A percentile compares a stretch with the other conserved stretches of the same genome.
Evolutionary conservation across 92 coral and sea anemone species (phyloP).

Genomic region (Hydrozoanthus gracilis): DNA sequence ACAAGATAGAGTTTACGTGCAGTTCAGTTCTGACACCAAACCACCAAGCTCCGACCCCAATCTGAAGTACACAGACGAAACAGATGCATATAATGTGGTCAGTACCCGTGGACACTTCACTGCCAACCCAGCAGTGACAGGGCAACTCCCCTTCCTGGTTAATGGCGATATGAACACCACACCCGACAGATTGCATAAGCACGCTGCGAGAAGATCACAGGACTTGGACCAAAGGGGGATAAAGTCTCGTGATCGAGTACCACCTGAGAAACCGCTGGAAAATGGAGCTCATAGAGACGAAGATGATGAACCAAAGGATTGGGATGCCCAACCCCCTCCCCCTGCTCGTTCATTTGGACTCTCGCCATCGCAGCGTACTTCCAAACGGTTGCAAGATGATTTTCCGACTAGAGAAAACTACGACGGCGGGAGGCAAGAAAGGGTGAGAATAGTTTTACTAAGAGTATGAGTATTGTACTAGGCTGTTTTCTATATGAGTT

Average conservation of each 20-base stretch:
- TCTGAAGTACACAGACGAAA: conserved; percentile 79
- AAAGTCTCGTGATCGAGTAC: conserved; percentile 50
- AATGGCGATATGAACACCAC: neutral
- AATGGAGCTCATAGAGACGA: conserved; percentile 21
- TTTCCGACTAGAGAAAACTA: neutral
- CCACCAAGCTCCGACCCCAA: conserved; percentile 59
- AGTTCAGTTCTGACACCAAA: conserved; percentile 67
- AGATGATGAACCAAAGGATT: conserved; percentile 34
- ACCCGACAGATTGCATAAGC: conserved; percentile 55
- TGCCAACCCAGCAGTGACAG: conserved; percentile 63
- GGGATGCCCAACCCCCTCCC: conserved; percentile 31
- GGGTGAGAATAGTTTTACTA: neutral
- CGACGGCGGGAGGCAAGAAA: conserved; percentile 18
- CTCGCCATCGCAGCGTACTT: conserved; percentile 72
- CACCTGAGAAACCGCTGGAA: conserved; percentile 52
- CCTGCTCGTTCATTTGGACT: conserved; percentile 67
- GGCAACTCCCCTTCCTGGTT: neutral
- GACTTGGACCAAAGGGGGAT: neutral
- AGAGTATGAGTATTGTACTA: neutral
- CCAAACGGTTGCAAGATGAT: conserved; percentile 77
- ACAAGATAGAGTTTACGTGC: conserved; percentile 85
- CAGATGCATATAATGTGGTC: conserved; percentile 68
- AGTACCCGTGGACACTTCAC: conserved; percentile 86
- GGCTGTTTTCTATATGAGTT: too few relatives aligned
- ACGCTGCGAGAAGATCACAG: neutral